A percentile compares a stretch with the other conserved stretches of the same genome.
Conservation (phyloP, 2,113 vertebrate species). For the Spheniscus mendiculus region DNA sequence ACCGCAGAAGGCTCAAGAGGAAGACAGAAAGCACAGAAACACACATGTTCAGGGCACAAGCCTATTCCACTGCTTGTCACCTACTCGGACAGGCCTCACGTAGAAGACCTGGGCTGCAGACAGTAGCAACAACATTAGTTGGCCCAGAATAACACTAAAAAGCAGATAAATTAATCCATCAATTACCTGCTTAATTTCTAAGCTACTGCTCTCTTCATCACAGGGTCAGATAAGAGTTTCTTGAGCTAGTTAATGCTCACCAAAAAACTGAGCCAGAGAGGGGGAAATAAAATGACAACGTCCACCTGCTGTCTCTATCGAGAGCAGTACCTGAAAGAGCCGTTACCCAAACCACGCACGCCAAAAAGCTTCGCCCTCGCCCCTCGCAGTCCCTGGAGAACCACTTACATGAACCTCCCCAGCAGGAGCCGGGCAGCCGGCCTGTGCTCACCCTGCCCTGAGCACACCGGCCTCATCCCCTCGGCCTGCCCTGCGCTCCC, state of each 20-base stretch:
- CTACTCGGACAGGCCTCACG: not conserved
- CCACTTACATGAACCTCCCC: accelerated
- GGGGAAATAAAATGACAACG: not conserved
- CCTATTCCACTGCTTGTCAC: not conserved
- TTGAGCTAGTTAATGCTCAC: not conserved
- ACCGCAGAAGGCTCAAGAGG: not conserved
- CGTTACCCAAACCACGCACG: accelerated
- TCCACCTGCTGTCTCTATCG: accelerated
- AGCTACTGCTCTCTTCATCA: not conserved
- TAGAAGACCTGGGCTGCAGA: not conserved
- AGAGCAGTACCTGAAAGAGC: accelerated
- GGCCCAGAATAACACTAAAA: not conserved
- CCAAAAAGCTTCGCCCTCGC: not conserved
- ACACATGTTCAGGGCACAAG: accelerated
- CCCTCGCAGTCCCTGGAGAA: not conserved
- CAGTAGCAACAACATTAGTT: not conserved
- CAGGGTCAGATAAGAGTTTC: not conserved
- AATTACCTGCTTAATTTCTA: not conserved
- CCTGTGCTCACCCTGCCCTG: not conserved
- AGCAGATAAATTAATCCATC: not conserved
- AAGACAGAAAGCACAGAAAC: not conserved
- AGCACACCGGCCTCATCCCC: not conserved
- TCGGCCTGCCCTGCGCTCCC: not conserved
- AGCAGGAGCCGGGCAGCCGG: accelerated
- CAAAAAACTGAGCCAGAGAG: not conserved